These are phyloP conservation scores for Geothlypis trichas DNA, from an alignment of 2,113 vertebrate species.

Conservation along the genomic window DNA sequence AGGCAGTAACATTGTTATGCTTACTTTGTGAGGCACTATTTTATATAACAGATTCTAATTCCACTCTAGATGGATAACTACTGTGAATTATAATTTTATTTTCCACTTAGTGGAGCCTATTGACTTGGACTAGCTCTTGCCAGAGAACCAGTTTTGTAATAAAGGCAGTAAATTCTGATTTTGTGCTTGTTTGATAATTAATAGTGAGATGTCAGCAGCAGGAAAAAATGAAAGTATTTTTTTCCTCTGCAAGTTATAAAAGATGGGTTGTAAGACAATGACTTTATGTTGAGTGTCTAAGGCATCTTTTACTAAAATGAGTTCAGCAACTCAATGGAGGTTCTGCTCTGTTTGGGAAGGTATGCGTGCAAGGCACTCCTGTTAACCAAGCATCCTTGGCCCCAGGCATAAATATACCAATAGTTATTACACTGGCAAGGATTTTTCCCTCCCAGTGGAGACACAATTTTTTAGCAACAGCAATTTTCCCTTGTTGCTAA, in stretches of 20 bases:
- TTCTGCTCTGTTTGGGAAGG: background rate
- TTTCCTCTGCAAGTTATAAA: background rate
- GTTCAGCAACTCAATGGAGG: background rate
- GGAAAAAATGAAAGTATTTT: background rate
- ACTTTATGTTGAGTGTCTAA: constrained; percentile 11
- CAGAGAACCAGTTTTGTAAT: constrained; percentile 32
- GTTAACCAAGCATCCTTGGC: background rate
- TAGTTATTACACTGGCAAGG: background rate
- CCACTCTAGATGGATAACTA: constrained; percentile 10
- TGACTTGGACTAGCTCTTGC: constrained; percentile 25
- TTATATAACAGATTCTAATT: constrained; percentile 15
- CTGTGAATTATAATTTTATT: constrained; percentile 47
- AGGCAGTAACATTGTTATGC: background rate
- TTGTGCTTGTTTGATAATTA: constrained; percentile 60
- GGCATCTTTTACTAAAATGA: background rate
- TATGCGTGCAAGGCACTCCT: background rate
- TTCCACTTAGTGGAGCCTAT: constrained; percentile 34
- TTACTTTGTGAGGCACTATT: background rate
- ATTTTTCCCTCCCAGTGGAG: background rate
- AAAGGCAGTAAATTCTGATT: constrained; percentile 46
- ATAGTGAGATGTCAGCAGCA: constrained; percentile 19
- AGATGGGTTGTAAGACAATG: constrained; percentile 4
- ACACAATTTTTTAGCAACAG: background rate
- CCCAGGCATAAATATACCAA: background rate
- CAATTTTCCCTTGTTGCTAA: background rate